A percentile compares a stretch with the other conserved stretches of the same genome.
Evolutionary conservation across 2,797 vertebrate species (phyloP).

Genomic region (Enteromius treurensis): DNA sequence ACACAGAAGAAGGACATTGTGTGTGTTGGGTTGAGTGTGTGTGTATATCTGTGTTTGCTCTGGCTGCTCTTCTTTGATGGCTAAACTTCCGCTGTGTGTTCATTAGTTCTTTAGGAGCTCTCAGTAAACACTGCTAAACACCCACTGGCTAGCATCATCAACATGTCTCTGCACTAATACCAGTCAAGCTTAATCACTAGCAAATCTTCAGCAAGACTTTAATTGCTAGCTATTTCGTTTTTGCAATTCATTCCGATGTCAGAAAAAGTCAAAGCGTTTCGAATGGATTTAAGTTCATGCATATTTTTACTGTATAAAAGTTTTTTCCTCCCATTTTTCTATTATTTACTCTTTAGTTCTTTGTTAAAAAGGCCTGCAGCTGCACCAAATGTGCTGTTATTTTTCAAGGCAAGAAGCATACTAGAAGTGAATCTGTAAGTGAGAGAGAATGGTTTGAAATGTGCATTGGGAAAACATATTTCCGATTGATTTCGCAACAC

Average conservation of each 20-base stretch:
- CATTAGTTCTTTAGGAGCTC: conserved; percentile 35
- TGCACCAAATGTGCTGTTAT: neutral
- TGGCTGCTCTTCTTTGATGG: conserved; percentile 36
- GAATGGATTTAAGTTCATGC: neutral
- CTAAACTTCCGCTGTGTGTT: conserved; percentile 42
- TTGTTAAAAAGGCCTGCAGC: neutral
- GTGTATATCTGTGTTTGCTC: neutral
- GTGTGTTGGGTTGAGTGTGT: conserved; percentile 1
- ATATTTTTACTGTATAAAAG: neutral
- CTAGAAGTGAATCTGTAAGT: neutral
- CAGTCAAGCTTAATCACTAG: conserved; percentile 39
- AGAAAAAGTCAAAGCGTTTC: neutral
- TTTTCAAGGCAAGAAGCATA: neutral
- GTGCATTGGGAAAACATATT: neutral
- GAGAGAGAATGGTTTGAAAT: neutral
- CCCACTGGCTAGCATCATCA: conserved; percentile 21
- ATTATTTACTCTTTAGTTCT: neutral
- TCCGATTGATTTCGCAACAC: neutral
- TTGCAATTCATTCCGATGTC: neutral
- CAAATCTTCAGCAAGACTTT: conserved; percentile 31
- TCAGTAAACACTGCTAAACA: conserved; percentile 44
- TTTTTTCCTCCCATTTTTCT: neutral
- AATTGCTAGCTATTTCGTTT: conserved; percentile 26
- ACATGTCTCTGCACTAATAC: conserved; percentile 29
- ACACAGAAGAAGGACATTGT: conserved; percentile 12